These are phyloP conservation scores for Ophion costatus DNA, from an alignment of 2,888 invertebrate genomes.

Conservation along the genomic window DNA sequence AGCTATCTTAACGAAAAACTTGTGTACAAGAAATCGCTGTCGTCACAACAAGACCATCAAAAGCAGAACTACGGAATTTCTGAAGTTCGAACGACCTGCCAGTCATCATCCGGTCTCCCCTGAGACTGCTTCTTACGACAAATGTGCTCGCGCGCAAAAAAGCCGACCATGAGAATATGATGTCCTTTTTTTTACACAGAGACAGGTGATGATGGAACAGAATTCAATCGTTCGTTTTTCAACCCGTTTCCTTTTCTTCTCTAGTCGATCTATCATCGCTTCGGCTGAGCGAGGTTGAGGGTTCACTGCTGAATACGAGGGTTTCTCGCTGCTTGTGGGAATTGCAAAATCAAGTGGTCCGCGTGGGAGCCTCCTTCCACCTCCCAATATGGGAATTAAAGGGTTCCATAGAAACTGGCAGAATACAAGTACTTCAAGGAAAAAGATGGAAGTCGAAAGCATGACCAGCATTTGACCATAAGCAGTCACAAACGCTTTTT, in stretches of 20 bases:
- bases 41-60: constrained; percentile 17
- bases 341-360: neutral
- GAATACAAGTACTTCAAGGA: neutral
- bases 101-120: constrained; percentile 27
- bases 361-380: neutral
- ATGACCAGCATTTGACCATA: neutral
- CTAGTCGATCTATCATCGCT: constrained; percentile 23
- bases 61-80: neutral
- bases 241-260: neutral
- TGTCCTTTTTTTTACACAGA: neutral
- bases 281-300: neutral
- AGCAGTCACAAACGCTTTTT: constrained; percentile 1
- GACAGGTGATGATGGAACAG: constrained; percentile 31
- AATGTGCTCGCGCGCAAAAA: constrained; percentile 10
- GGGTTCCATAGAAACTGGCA: constrained; percentile 10
- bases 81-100: constrained; percentile 10
- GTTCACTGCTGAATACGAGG: neutral
- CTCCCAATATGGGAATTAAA: neutral
- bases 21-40: neutral
- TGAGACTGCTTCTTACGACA: neutral
- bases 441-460: neutral
- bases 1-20: constrained; percentile 1
- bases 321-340: neutral
- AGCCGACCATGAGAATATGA: constrained; percentile 1
- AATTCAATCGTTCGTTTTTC: constrained; percentile 44